These are phyloP conservation scores for Triplophysa yarkandensis DNA, from an alignment of 2,797 vertebrate species.

Conservation along the genomic window DNA sequence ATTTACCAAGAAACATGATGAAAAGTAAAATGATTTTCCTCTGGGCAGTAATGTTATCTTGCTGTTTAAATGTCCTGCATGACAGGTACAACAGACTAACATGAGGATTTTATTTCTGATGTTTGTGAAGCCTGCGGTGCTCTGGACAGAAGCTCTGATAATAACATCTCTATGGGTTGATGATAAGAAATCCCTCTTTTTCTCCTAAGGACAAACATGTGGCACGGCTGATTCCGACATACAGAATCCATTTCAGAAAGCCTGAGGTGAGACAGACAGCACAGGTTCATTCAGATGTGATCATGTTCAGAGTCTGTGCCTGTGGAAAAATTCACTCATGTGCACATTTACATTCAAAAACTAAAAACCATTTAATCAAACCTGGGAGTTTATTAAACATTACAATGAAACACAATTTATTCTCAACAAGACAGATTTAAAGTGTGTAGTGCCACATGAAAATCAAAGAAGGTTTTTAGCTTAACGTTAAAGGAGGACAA, in stretches of 20 bases:
- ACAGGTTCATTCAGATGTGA: slow-evolving; percentile 24
- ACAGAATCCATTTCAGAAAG: slow-evolving; percentile 43
- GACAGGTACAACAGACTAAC: background rate
- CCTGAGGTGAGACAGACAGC: slow-evolving; percentile 34
- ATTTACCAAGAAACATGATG: too few species aligned
- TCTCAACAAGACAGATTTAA: too few species aligned
- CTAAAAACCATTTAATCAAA: background rate
- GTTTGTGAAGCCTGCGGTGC: background rate
- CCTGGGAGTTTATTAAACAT: too few species aligned
- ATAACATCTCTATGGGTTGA: background rate
- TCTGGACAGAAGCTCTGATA: background rate
- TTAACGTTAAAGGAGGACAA: too few species aligned
- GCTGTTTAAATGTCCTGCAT: background rate
- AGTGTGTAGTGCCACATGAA: too few species aligned
- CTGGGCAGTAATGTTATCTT: background rate
- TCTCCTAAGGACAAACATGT: slow-evolving; percentile 23
- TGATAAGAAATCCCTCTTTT: background rate
- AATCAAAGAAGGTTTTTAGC: too few species aligned
- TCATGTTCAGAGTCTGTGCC: background rate
- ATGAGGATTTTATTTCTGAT: background rate
- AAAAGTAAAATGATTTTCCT: too few species aligned
- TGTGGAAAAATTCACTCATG: background rate
- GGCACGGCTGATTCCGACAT: slow-evolving; percentile 10
- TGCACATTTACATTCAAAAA: background rate
- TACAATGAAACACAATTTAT: too few species aligned